These are phyloP conservation scores for Malurus melanocephalus DNA, from an alignment of 2,113 vertebrate species.

Conservation along the genomic window DNA sequence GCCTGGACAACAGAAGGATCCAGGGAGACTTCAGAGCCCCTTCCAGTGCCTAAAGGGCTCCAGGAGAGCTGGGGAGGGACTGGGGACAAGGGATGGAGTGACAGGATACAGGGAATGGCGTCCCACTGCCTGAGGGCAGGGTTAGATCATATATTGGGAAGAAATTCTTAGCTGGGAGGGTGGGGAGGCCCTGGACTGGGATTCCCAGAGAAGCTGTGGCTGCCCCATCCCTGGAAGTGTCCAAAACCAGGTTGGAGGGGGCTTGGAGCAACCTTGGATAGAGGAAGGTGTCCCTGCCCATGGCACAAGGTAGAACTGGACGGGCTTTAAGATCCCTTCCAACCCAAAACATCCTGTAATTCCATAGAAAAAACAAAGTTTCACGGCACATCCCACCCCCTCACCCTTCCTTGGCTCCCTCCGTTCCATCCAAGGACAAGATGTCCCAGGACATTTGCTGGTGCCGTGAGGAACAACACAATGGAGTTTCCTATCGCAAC, in stretches of 20 bases:
- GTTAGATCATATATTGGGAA: too few species aligned
- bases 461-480: background rate
- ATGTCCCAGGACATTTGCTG: background rate
- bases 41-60: background rate
- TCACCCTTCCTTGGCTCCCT: background rate
- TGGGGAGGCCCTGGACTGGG: accelerated
- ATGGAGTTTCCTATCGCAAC: accelerated
- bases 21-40: accelerated
- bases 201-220: background rate
- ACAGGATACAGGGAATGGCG: background rate
- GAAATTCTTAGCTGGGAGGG: accelerated
- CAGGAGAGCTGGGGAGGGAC: background rate
- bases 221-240: background rate
- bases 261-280: background rate
- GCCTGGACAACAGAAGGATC: accelerated
- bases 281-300: background rate
- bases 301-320: background rate
- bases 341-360: background rate
- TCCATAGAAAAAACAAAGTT: accelerated
- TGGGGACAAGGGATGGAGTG: accelerated
- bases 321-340: background rate
- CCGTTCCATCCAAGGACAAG: background rate
- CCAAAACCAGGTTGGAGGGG: accelerated
- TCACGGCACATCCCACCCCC: background rate
- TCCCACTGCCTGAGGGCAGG: background rate